Conservation (phyloP, 2,888 invertebrate species). For the Melinaea marsaeus region DNA sequence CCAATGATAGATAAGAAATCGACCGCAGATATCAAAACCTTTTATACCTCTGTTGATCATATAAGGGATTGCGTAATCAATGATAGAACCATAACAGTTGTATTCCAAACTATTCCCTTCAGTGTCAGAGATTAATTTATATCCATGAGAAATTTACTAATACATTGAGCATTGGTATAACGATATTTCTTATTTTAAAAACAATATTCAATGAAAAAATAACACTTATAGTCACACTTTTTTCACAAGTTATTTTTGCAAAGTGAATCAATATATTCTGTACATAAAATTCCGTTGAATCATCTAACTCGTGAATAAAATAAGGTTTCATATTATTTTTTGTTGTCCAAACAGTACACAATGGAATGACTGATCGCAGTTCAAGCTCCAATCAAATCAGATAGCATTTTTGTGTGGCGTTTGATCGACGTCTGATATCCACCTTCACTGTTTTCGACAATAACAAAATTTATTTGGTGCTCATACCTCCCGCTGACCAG, state of each 20-base stretch:
- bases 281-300: conserved; percentile 22
- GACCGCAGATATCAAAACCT: conserved; percentile 58
- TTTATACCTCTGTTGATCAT: conserved; percentile 40
- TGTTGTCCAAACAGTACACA: conserved; percentile 37
- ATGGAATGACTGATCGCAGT: conserved; percentile 64
- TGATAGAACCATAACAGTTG: background rate
- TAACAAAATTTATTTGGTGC: conserved; percentile 48
- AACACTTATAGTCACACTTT: background rate
- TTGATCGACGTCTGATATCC: conserved; percentile 73
- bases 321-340: conserved; percentile 33
- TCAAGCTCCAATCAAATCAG: conserved; percentile 40
- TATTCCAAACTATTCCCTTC: background rate
- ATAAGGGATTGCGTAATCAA: conserved; percentile 7
- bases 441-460: conserved; percentile 53
- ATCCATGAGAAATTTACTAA: too few species aligned
- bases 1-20: conserved; percentile 67
- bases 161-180: too few species aligned
- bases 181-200: too few species aligned
- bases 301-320: conserved; percentile 30
- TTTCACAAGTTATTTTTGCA: background rate
- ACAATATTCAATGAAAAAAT: too few species aligned
- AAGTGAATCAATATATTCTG: background rate
- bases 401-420: conserved; percentile 52
- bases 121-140: too few species aligned
- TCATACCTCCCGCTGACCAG: conserved; percentile 67